phyloP scores from a whole-genome alignment of 2,113 vertebrate genomes.

The Elephantulus edwardii region DNA sequence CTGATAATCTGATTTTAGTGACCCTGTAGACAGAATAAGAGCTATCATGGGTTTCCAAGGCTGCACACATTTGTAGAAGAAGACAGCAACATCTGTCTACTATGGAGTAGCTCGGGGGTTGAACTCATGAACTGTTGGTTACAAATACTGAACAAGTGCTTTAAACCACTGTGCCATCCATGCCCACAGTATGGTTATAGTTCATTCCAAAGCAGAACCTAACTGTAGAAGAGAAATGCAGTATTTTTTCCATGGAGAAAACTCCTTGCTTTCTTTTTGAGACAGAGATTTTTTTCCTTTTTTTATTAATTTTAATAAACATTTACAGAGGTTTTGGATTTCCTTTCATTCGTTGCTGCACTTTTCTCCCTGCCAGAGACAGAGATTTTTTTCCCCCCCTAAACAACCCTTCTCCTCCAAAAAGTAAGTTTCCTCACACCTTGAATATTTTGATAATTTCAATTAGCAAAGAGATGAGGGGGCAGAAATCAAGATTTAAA shows the following conservation, averaged over 20 bases:
- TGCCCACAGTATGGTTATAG: background rate
- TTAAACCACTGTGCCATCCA: background rate
- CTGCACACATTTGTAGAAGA: background rate
- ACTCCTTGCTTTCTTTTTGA: too few species aligned
- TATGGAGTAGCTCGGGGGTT: background rate
- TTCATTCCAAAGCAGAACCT: conserved; percentile 58
- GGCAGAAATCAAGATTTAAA: conserved; percentile 72
- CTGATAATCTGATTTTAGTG: too few species aligned
- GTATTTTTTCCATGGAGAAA: conserved; percentile 20
- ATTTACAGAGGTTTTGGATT: too few species aligned
- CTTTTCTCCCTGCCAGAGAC: too few species aligned
- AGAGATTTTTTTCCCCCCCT: too few species aligned
- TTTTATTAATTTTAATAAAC: too few species aligned
- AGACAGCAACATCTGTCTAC: background rate
- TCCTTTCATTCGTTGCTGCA: too few species aligned
- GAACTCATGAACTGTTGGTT: background rate
- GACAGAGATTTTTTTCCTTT: conserved; percentile 57
- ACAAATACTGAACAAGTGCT: background rate
- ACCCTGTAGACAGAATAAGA: background rate
- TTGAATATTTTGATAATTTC: conserved; percentile 62
- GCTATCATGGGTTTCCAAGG: background rate
- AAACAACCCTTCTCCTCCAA: background rate
- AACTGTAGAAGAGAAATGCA: background rate
- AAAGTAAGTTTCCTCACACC: conserved; percentile 53
- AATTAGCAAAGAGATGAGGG: background rate